Base-by-base conservation (phyloP, 2,888 invertebrate species). In the Drosophila acutilabella region DNA sequence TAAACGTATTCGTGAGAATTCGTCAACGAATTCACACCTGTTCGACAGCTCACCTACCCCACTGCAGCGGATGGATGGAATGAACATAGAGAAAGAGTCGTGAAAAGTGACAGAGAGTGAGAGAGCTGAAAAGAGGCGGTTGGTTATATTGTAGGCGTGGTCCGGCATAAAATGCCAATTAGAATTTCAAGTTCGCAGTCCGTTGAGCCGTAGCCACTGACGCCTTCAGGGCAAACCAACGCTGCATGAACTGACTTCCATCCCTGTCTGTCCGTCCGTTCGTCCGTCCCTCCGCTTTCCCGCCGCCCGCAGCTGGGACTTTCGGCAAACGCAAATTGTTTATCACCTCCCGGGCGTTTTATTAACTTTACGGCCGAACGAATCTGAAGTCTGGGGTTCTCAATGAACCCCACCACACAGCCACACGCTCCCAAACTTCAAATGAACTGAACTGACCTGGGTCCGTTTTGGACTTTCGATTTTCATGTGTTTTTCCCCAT, bases 1-100 rank as follows among this genome's bases (percentile, higher is more conserved):
- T 90, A 91, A 91, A 90, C 84, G 80, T 89, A 86, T 81, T 85
- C 91, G 91, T 91, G 91, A 89, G 91, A 91, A 91, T 88, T 89
- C 87, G 81, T 78, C 84, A 88, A 86, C 90, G 88, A 87, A 88
- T 86, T 83, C 86, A 89, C 91, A 91, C 91, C 91, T 91, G 90
- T 81, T 72, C 74, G 65, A 62, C 68, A 47, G 51, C 20, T 23
- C 13, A 36, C 36, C 13, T 4, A 36, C 36, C 13, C 10, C 36
- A 2, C 33, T 11, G 8, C 8, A 33, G 10, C 33, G 20, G 2
- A 20, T 11, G 33, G 11, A 33, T 10, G 33, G 36, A 36, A 36
- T 10, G 36, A 36, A 13, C 7, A 36, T 1, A 36, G 36, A 36
- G 36, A 13, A 1, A 13, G 13, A 13, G 36, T 13, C 13, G 13